Evolutionary conservation across 2,797 vertebrate species (phyloP).

Genomic region (Eidolon dupreanum): DNA sequence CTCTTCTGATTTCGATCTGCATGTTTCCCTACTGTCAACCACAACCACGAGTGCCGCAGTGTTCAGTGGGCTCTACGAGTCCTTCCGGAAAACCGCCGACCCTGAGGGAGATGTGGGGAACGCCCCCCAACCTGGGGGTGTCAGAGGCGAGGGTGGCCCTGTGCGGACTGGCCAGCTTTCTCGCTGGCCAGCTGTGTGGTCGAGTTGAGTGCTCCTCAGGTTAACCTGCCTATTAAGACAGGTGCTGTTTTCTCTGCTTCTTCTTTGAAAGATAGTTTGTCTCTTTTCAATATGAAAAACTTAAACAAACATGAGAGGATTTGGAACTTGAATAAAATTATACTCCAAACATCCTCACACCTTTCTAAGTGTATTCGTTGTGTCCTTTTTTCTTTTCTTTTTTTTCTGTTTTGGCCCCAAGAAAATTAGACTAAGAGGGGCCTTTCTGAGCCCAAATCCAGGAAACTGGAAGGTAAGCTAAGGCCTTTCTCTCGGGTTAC

Average conservation of each 20-base stretch:
- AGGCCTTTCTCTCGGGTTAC: background rate
- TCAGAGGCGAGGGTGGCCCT: background rate
- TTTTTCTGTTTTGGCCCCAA: background rate
- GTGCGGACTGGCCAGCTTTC: too few species aligned
- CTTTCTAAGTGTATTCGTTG: background rate
- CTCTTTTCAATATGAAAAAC: background rate
- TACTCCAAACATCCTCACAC: background rate
- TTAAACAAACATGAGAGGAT: background rate
- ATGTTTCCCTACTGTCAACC: background rate
- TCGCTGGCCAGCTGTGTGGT: background rate
- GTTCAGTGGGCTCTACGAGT: background rate
- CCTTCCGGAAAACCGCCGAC: background rate
- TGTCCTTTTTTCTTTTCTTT: background rate
- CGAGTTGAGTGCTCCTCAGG: background rate
- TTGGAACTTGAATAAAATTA: background rate
- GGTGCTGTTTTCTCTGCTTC: background rate
- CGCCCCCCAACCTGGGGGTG: too few species aligned
- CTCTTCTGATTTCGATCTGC: background rate
- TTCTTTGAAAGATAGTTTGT: background rate
- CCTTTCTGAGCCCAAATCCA: background rate
- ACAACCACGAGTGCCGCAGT: background rate
- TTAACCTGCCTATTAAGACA: background rate
- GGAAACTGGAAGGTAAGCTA: background rate
- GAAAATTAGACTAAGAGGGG: background rate
- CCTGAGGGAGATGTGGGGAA: background rate